A percentile compares a stretch with the other conserved stretches of the same genome.
These are phyloP conservation scores for Byasa hedistus DNA, from an alignment of 2,888 invertebrate genomes.

Conservation along the genomic window DNA sequence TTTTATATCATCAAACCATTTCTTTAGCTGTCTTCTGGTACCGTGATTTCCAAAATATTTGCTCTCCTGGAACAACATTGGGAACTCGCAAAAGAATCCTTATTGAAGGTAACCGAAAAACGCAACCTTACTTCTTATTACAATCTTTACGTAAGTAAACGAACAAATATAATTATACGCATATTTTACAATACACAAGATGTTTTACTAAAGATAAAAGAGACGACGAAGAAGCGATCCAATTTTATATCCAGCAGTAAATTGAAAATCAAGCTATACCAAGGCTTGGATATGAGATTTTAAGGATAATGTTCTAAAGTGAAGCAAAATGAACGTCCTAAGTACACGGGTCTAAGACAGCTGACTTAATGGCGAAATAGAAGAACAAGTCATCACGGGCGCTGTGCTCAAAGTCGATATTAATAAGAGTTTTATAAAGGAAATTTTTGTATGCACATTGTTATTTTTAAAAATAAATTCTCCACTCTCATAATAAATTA, in stretches of 20 bases:
- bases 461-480: not conserved
- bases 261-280: not conserved
- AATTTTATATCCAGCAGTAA: not conserved
- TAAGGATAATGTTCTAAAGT: slow-evolving; percentile 13
- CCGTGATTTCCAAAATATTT: too few species aligned
- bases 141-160: too few species aligned
- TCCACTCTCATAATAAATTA: not conserved
- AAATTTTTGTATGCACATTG: not conserved
- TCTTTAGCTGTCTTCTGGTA: too few species aligned
- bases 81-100: too few species aligned
- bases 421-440: slow-evolving; percentile 3
- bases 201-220: not conserved
- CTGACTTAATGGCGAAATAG: slow-evolving; percentile 14
- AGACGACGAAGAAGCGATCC: not conserved
- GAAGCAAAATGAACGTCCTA: slow-evolving; percentile 2
- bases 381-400: slow-evolving; percentile 1
- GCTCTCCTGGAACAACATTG: too few species aligned
- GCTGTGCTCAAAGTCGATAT: slow-evolving; percentile 5
- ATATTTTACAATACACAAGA: too few species aligned
- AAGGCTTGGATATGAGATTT: slow-evolving; percentile 3
- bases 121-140: too few species aligned
- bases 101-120: too few species aligned
- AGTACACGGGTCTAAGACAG: slow-evolving; percentile 7
- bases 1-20: too few species aligned
- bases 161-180: too few species aligned